Evolutionary conservation across 1,140 invertebrate species (phyloP).

Genomic region (Sogatella furcifera): DNA sequence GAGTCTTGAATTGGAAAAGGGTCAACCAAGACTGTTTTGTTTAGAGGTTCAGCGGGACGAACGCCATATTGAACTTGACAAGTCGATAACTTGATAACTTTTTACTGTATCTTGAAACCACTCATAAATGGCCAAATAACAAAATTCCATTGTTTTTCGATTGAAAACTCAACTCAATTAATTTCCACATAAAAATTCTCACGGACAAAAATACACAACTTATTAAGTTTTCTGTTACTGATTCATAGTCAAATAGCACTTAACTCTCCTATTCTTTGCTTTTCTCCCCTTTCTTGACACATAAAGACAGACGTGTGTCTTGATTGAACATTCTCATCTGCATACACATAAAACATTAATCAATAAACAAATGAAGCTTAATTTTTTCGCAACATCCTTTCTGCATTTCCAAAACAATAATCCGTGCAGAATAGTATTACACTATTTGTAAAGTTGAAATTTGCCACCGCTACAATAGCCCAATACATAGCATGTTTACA

Average conservation of each 20-base stretch:
- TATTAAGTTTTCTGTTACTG: too few relatives aligned
- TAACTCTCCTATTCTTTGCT: neutral
- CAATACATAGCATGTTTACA: slow-evolving; percentile 1
- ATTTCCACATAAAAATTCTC: too few relatives aligned
- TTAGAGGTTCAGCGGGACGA: neutral
- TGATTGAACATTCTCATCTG: neutral
- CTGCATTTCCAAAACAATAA: slow-evolving; percentile 12
- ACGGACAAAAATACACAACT: too few relatives aligned
- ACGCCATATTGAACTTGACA: neutral
- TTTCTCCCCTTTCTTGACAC: neutral
- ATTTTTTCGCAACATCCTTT: slow-evolving; percentile 7
- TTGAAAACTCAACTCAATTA: too few relatives aligned
- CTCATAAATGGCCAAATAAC: too few relatives aligned
- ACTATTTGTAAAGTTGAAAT: slow-evolving; percentile 13
- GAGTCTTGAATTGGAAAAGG: too few relatives aligned
- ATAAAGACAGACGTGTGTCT: neutral
- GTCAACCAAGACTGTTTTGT: neutral
- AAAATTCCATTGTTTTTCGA: too few relatives aligned
- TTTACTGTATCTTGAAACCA: slow-evolving; percentile 17
- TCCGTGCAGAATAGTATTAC: slow-evolving; percentile 23
- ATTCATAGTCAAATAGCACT: too few relatives aligned
- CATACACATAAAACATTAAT: slow-evolving; percentile 1
- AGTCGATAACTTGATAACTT: neutral
- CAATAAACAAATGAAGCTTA: slow-evolving; percentile 8
- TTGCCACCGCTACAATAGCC: slow-evolving; percentile 11